Percentiles rank a stretch among this genome's conserved stretches.
Conservation (phyloP, 2,888 invertebrate species). For the Polyommatus icarus region DNA sequence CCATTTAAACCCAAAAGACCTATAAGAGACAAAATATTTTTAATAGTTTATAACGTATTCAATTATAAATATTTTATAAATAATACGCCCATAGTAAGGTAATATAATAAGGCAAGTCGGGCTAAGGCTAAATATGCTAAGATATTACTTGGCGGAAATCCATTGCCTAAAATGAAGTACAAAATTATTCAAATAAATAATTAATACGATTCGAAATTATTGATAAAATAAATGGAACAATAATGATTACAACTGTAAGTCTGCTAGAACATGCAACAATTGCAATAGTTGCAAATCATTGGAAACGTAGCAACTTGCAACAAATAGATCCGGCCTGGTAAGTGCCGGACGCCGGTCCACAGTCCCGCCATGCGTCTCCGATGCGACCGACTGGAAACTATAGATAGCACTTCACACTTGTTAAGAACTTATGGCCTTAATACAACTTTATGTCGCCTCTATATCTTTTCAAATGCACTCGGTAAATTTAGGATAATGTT, state of each 20-base stretch:
- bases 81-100: too few species aligned
- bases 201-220: not conserved
- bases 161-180: too few species aligned
- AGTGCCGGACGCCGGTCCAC: slow-evolving; percentile 40
- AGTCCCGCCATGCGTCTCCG: slow-evolving; percentile 41
- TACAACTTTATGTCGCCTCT: slow-evolving; percentile 32
- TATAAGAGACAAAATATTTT: not conserved
- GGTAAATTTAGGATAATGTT: slow-evolving; percentile 8
- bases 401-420: slow-evolving; percentile 45
- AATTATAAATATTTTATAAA: too few species aligned
- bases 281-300: slow-evolving; percentile 3
- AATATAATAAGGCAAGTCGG: too few species aligned
- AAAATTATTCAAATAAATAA: too few species aligned
- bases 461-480: slow-evolving; percentile 23
- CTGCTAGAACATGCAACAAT: not conserved
- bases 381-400: slow-evolving; percentile 45
- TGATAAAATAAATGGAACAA: not conserved
- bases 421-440: slow-evolving; percentile 41
- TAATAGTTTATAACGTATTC: too few species aligned
- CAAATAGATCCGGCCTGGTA: slow-evolving; percentile 45
- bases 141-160: too few species aligned
- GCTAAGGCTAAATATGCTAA: too few species aligned
- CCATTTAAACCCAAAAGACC: not conserved
- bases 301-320: slow-evolving; percentile 36
- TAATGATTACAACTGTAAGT: not conserved